Base-by-base conservation (phyloP, 2,888 invertebrate species). In the Eumerus sabulonum region DNA sequence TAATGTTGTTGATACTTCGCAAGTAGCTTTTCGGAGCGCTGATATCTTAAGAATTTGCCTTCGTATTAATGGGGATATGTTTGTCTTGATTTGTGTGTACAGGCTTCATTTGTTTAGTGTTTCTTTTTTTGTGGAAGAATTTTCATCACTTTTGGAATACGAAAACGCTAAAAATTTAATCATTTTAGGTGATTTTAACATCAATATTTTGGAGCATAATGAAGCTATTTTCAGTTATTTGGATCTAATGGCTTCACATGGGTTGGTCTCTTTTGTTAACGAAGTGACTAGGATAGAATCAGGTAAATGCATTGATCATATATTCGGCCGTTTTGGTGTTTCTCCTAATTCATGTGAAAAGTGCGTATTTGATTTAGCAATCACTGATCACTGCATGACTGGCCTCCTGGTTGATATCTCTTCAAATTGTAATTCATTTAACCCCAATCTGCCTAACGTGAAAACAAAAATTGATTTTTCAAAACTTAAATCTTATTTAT, bases 21-120 rank as follows among this genome's bases (percentile, higher is more conserved):
- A 16, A 27, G 18, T 70, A n/a, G 14, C 59, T 54, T 70, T 36
- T 48, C 0, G 7, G 5, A 51, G 60, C 40, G 53, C 54, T 3
- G 54, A 70, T 38, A 40, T 70, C 16, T 16, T 70, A 38, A 70
- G 42, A 16, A 19, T 62, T 16, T 19, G 16, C 38, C 1, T 60
- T 16, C 35, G 38, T 40, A 27, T 53, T n/a, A 47, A 48, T 14
- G 11, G 38, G 14, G 56, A 45, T n/a, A 27, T 36, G 5, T 51
- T 42, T 57, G 57, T 50, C 27, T 51, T 51, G 17, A 50, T 57
- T 13, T 67, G 56, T 44, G 47, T 62, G 11, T 56, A 70, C 42
- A 62, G 47, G 17, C 27, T 48, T 4, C 54, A 62, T 53, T 13
- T 47, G 48, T 70, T 62, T 36, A 48, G 27, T 71, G 70, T 71